Evolutionary conservation across 1,140 invertebrate genomes (phyloP).

Genomic region (Drosophila pseudoobscura): DNA sequence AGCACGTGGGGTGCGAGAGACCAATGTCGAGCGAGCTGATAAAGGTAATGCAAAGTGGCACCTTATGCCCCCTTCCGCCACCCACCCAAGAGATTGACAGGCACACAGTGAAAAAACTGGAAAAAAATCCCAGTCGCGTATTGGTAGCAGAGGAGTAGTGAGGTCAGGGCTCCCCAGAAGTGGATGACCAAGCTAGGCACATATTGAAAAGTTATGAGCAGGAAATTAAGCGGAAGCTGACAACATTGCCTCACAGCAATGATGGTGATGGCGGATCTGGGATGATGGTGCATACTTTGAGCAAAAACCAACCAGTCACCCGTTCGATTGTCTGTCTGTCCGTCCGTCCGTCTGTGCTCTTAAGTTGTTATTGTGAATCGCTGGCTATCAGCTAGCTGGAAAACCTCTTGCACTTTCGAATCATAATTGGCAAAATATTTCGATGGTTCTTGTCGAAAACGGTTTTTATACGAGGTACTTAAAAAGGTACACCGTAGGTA

Average conservation of each 20-base stretch:
- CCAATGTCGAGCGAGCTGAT: conserved; percentile 24
- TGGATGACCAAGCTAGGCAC: conserved; percentile 10
- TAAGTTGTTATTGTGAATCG: too few relatives aligned
- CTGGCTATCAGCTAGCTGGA: too few relatives aligned
- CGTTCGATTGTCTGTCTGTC: too few relatives aligned
- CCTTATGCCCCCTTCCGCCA: not conserved
- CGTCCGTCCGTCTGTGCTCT: too few relatives aligned
- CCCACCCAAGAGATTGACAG: conserved; percentile 52
- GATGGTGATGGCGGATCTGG: not conserved
- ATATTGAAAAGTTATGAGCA: conserved; percentile 66
- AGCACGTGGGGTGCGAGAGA: conserved; percentile 32
- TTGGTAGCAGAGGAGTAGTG: not conserved
- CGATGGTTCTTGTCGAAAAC: conserved; percentile 39
- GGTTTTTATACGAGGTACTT: conserved; percentile 21
- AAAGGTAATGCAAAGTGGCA: conserved; percentile 64
- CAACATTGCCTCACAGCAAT: conserved; percentile 30
- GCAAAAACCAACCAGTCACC: too few relatives aligned
- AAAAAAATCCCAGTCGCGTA: conserved; percentile 29
- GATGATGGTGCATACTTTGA: too few relatives aligned
- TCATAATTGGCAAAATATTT: conserved; percentile 19
- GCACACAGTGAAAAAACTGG: conserved; percentile 23
- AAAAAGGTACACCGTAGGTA: too few relatives aligned
- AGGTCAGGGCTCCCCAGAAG: not conserved
- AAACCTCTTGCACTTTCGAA: too few relatives aligned
- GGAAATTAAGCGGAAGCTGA: conserved; percentile 60